Conservation (phyloP, 2,113 vertebrate species). For the Syngnathus typhle region DNA sequence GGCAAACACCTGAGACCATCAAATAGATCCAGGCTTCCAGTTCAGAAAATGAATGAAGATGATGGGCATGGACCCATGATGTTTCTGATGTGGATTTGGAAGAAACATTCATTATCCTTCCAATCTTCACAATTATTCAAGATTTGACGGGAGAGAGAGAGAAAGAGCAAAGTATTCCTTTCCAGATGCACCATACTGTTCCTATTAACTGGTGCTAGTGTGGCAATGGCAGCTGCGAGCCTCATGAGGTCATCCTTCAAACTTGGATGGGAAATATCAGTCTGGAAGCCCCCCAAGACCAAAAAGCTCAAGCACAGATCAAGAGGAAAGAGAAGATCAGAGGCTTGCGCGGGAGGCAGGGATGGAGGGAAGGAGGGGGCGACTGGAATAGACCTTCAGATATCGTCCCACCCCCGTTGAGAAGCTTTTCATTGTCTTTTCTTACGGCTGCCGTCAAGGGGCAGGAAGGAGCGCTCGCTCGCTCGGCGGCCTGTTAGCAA, state of each 20-base stretch:
- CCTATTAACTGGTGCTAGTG: slow-evolving; percentile 64
- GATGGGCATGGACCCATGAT: background rate
- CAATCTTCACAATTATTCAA: background rate
- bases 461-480: slow-evolving; percentile 10
- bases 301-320: slow-evolving; percentile 21
- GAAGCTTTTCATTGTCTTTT: slow-evolving; percentile 38
- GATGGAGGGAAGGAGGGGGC: background rate
- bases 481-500: slow-evolving; percentile 46
- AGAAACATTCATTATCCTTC: background rate
- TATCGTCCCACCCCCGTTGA: slow-evolving; percentile 32
- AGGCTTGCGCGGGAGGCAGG: background rate
- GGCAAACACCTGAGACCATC: slow-evolving; percentile 22
- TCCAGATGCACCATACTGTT: slow-evolving; percentile 66
- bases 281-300: slow-evolving; percentile 33
- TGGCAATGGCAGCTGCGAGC: slow-evolving; percentile 55
- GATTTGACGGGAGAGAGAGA: background rate
- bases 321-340: slow-evolving; percentile 23
- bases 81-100: background rate
- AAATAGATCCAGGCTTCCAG: slow-evolving; percentile 8
- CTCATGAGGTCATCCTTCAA: slow-evolving; percentile 68
- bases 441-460: slow-evolving; percentile 47
- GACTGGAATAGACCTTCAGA: slow-evolving; percentile 22
- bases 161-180: slow-evolving; percentile 17
- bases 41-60: background rate
- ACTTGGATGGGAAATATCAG: slow-evolving; percentile 49